A percentile compares a stretch with the other conserved stretches of the same genome.
Conservation (phyloP, 2,113 vertebrate genomes). For the Forbesichthys agassizii region DNA sequence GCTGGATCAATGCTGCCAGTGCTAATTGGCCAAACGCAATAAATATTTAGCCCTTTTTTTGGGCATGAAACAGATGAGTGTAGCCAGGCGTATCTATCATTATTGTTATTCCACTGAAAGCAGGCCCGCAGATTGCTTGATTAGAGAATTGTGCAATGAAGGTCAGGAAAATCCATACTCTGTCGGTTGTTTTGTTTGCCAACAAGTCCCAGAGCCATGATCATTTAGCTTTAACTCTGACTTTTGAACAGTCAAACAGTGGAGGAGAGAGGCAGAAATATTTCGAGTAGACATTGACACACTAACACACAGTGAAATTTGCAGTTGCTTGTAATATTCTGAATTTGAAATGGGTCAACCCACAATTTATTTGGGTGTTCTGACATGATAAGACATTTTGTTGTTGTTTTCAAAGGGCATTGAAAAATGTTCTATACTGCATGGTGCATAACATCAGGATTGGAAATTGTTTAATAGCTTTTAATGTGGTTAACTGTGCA, state of each 20-base stretch:
- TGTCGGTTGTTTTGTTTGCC: conserved; percentile 40
- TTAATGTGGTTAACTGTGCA: too few species aligned
- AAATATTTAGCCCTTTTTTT: conserved; percentile 56
- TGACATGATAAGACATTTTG: too few species aligned
- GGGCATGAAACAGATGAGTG: background rate
- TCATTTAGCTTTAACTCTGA: conserved; percentile 40
- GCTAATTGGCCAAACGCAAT: conserved; percentile 66
- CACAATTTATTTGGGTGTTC: too few species aligned
- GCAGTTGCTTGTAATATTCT: too few species aligned
- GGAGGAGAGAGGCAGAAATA: background rate
- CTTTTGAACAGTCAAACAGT: conserved; percentile 21
- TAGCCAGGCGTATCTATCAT: conserved; percentile 35
- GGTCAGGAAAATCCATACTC: conserved; percentile 57
- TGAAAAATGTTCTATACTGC: too few species aligned
- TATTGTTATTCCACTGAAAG: conserved; percentile 39
- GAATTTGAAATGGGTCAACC: too few species aligned
- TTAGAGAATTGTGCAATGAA: conserved; percentile 39
- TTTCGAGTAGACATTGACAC: background rate
- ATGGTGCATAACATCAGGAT: too few species aligned
- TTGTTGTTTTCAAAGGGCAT: too few species aligned
- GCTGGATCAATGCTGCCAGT: conserved; percentile 41
- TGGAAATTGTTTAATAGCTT: too few species aligned
- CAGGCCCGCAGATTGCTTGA: conserved; percentile 49
- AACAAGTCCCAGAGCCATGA: conserved; percentile 17
- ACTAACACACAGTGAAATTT: background rate